phyloP scores from a whole-genome alignment of 2,888 invertebrate species.

The Drosophila macrospina region DNA sequence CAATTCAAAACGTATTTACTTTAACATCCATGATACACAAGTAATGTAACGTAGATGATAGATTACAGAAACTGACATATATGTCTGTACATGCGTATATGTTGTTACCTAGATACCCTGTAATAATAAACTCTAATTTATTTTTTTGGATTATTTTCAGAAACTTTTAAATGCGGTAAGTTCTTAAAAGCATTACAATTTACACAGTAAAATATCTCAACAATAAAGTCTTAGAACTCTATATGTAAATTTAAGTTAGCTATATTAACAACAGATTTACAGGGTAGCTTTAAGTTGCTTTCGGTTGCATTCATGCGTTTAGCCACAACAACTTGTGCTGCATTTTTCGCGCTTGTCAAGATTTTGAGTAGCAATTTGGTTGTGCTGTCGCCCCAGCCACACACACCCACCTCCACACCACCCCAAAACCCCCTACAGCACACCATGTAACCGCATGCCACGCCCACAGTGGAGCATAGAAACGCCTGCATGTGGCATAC shows the following conservation, averaged over 20 bases:
- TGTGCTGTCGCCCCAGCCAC: constrained; percentile 18
- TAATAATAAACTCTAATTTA: not conserved
- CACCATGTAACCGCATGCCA: constrained; percentile 8
- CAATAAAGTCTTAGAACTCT: not conserved
- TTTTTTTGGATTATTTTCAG: not conserved
- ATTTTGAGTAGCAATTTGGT: constrained; percentile 65
- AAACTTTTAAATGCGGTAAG: not conserved
- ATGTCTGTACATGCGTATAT: not conserved
- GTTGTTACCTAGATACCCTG: not conserved
- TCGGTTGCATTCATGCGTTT: not conserved
- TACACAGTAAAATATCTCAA: too few species aligned
- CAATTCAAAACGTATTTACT: not conserved
- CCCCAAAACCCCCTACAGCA: not conserved
- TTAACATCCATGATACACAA: not conserved
- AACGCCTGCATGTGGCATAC: constrained; percentile 51
- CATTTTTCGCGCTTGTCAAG: constrained; percentile 60
- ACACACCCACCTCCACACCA: not conserved
- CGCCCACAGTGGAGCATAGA: constrained; percentile 23
- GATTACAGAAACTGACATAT: not conserved
- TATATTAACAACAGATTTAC: not conserved
- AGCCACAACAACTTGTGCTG: constrained; percentile 18
- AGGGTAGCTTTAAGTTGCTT: not conserved
- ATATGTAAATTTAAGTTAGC: too few species aligned
- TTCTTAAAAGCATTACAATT: too few species aligned
- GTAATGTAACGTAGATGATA: not conserved